A percentile compares a stretch with the other conserved stretches of the same genome.
Conservation (phyloP, 2,797 vertebrate species). For the Neosilurus hyrtlii region DNA sequence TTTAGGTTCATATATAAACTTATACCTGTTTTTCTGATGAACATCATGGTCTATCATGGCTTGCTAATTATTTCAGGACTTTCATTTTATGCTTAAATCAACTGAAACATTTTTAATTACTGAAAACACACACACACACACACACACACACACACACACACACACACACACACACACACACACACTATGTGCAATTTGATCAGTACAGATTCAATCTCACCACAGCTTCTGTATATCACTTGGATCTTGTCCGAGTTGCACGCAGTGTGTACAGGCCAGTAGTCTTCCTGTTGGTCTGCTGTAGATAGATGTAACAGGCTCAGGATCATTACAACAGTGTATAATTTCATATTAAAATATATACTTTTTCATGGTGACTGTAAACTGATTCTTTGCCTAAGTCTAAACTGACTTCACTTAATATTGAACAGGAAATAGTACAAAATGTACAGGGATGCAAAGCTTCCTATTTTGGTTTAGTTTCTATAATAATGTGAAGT, state of each 20-base stretch:
- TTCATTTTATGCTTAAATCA: neutral
- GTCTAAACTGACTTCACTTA: neutral
- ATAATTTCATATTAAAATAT: slow-evolving; percentile 2
- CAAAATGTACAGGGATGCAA: slow-evolving; percentile 5
- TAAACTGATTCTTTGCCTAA: neutral
- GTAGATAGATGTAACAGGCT: neutral
- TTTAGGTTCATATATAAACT: too few relatives aligned
- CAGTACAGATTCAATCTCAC: slow-evolving; percentile 36
- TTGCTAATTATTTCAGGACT: neutral
- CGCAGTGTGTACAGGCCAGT: slow-evolving; percentile 47
- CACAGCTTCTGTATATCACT: slow-evolving; percentile 49
- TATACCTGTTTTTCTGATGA: neutral
- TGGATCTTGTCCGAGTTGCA: slow-evolving; percentile 35
- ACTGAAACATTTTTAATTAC: neutral
- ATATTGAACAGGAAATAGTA: slow-evolving; percentile 28
- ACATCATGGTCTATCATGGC: neutral
- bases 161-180: neutral
- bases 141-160: slow-evolving; percentile 7
- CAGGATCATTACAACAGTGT: slow-evolving; percentile 18
- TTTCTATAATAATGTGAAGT: slow-evolving; percentile 8
- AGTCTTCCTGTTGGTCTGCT: slow-evolving; percentile 27
- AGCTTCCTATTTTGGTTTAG: slow-evolving; percentile 44
- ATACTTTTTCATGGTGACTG: neutral
- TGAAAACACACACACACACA: neutral
- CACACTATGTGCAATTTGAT: neutral